Percentiles rank a stretch among this genome's conserved stretches.
Conservation (phyloP, 2,888 invertebrate genomes). For the Dromius quadrimaculatus region DNA sequence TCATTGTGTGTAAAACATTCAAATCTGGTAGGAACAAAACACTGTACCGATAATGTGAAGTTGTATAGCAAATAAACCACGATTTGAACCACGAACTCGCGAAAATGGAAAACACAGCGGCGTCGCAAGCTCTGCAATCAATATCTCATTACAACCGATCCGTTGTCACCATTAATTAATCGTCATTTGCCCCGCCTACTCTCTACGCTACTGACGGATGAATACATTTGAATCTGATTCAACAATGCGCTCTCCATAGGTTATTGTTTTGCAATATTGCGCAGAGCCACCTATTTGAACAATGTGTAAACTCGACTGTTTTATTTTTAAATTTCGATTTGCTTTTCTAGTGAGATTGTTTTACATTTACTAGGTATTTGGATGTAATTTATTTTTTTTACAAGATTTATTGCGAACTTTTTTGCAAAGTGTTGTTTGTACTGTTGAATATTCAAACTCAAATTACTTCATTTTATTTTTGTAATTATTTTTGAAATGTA, state of each 20-base stretch:
- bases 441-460: background rate
- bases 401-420: background rate
- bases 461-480: background rate
- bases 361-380: background rate
- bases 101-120: slow-evolving; percentile 37
- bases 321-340: slow-evolving; percentile 24
- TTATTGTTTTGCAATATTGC: slow-evolving; percentile 25
- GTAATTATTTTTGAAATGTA: background rate
- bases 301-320: slow-evolving; percentile 11
- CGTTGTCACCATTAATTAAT: slow-evolving; percentile 51
- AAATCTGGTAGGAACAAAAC: slow-evolving; percentile 2
- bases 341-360: background rate
- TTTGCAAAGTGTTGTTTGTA: background rate
- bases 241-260: slow-evolving; percentile 10
- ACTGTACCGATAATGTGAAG: background rate
- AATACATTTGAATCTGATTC: slow-evolving; percentile 48
- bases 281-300: slow-evolving; percentile 2
- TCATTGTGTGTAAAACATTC: background rate
- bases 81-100: slow-evolving; percentile 2
- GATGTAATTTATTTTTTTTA: background rate
- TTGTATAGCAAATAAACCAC: slow-evolving; percentile 17
- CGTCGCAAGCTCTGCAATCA: slow-evolving; percentile 40
- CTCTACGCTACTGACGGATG: slow-evolving; percentile 44
- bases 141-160: slow-evolving; percentile 49
- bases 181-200: slow-evolving; percentile 11